phyloP scores from a whole-genome alignment of 1,140 invertebrate species.

The Danaus melanippus region DNA sequence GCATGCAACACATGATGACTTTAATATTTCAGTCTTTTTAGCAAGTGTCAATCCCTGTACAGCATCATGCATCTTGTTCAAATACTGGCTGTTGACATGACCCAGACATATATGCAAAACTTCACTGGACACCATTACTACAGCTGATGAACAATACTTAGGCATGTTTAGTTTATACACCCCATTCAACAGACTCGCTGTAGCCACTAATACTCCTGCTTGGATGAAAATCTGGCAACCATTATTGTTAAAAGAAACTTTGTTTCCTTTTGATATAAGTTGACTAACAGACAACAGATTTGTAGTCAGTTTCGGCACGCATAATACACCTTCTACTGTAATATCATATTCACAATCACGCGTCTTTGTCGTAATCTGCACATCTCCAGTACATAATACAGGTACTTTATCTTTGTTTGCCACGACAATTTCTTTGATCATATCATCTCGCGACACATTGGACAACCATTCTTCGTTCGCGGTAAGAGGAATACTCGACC shows the following conservation, averaged over 20 bases:
- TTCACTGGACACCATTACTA: conserved; percentile 17
- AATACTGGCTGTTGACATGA: conserved; percentile 29
- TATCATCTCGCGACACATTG: conserved; percentile 12
- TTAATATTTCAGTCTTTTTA: conserved; percentile 17
- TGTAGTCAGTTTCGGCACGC: conserved; percentile 1
- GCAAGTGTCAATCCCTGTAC: conserved; percentile 16
- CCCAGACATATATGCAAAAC: conserved; percentile 34
- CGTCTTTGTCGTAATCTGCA: conserved; percentile 18
- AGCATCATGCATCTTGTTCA: conserved; percentile 32
- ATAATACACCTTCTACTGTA: too few relatives aligned
- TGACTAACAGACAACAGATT: conserved; percentile 27
- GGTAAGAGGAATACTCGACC: conserved; percentile 26
- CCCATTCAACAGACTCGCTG: conserved; percentile 23
- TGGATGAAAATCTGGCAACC: conserved; percentile 25
- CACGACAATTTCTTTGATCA: conserved; percentile 28
- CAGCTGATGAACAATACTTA: conserved; percentile 12
- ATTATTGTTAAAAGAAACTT: conserved; percentile 19
- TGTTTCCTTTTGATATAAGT: conserved; percentile 26
- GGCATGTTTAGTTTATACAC: conserved; percentile 31
- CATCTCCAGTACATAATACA: conserved; percentile 26
- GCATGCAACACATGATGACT: conserved; percentile 21
- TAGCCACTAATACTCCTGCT: conserved; percentile 20
- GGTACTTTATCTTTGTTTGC: conserved; percentile 30
- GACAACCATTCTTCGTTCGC: conserved; percentile 20
- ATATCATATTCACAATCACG: too few relatives aligned